Base-by-base conservation (phyloP, 2,888 invertebrate species). In the Abrostola triplasia region DNA sequence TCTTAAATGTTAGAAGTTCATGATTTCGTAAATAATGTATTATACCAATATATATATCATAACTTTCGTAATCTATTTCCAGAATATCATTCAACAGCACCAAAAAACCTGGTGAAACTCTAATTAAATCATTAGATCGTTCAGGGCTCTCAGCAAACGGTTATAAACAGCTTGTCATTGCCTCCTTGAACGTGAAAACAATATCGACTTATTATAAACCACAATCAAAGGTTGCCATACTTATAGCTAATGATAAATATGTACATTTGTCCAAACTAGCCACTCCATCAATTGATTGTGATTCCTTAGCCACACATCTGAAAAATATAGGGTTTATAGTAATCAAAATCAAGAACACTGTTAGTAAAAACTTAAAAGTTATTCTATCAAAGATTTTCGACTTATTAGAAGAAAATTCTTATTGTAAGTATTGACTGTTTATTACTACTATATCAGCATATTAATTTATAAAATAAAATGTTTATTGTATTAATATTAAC, bases 161-260 rank as follows among this genome's bases (percentile, higher is more conserved):
- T 37, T 94, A 87, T 56, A 83, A 76, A 59, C 70, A 87, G 38
- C 80, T 88, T 41, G 12, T 92, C 0, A 60, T 75, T 0, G 79
- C 83, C 13, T 85, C 79, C 0, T 52, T 55, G n/a, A 79, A 57
- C 5, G 59, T 81, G 9, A 88, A 87, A 81, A 80, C 85, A 0
- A 81, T 88, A n/a, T 67, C 77, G 1, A 88, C 87, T n/a, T 92
- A 86, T 57, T 92, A 91, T 70, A 86, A 79, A 58, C 94, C 93
- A 0, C 79, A 85, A 44, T 74, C 90, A 1, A 95, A 95, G 85
- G 82, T 95, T 13, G 95, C 95, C 0, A 87, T 95, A 59, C 80
- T 95, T 0, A 88, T 95, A 58, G 94, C 91, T 0, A 95, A 95
- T 70, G 89, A 93, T 38, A 90, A 88, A 76, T 95, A 95, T 65